These are phyloP conservation scores for Plestiodon gilberti DNA, from an alignment of 2,113 vertebrate species.

Conservation along the genomic window DNA sequence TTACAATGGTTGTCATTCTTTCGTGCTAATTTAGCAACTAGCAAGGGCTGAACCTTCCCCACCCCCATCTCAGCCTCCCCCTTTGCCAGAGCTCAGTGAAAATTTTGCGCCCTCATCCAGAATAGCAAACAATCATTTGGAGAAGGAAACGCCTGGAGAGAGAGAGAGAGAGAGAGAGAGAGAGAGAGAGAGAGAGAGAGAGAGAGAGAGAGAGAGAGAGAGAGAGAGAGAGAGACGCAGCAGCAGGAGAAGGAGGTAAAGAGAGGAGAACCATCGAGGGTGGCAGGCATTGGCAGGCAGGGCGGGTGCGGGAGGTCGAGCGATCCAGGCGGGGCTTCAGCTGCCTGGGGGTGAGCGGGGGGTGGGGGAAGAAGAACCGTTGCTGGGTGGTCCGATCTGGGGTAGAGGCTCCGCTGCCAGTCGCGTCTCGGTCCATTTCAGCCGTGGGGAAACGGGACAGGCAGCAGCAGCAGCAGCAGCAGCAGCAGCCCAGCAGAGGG, in stretches of 20 bases:
- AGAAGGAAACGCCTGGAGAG: constrained; percentile 39
- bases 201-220: constrained; percentile 2
- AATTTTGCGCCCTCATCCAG: not conserved
- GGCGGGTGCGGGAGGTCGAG: not conserved
- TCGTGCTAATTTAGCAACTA: not conserved
- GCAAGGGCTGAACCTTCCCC: not conserved
- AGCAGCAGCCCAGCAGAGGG: no score
- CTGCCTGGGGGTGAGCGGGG: not conserved
- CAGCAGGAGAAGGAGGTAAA: not conserved
- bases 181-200: not conserved
- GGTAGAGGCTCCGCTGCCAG: not conserved
- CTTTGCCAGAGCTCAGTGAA: not conserved
- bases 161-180: not conserved
- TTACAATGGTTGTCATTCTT: constrained; percentile 20
- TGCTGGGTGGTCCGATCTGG: not conserved
- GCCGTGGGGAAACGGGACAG: not conserved
- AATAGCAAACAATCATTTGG: not conserved
- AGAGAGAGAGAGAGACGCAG: not conserved
- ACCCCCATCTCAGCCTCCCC: fast-evolving
- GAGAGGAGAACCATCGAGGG: not conserved
- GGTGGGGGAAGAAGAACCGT: not conserved
- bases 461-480: no score
- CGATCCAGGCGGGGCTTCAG: not conserved
- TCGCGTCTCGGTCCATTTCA: not conserved
- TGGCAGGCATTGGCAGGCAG: not conserved